phyloP scores from a whole-genome alignment of 1,140 invertebrate species.

The Listronotus bonariensis region DNA sequence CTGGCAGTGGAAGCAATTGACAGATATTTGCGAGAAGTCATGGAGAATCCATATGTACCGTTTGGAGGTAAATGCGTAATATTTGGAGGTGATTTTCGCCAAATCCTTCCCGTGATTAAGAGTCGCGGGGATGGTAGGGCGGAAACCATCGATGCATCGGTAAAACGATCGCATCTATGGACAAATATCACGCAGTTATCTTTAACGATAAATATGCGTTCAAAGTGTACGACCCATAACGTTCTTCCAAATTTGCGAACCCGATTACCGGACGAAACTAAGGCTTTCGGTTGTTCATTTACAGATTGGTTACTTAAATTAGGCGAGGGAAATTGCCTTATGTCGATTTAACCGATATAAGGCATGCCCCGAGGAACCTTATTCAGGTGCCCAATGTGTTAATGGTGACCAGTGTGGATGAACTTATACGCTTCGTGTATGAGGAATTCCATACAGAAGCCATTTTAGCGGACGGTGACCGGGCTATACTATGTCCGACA shows the following conservation, averaged over 20 bases:
- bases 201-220: background rate
- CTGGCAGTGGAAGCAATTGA: conserved; percentile 41
- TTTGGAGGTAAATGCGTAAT: conserved; percentile 49
- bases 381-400: background rate
- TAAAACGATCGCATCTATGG: conserved; percentile 2
- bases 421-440: background rate
- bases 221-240: background rate
- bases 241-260: background rate
- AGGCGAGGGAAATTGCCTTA: background rate
- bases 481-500: background rate
- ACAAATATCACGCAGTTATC: background rate
- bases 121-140: no score
- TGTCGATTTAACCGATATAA: background rate
- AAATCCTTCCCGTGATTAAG: conserved; percentile 42
- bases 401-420: background rate
- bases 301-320: background rate
- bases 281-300: background rate
- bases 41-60: conserved; percentile 20
- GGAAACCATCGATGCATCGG: no score
- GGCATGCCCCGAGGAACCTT: background rate
- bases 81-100: conserved; percentile 43
- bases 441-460: no score
- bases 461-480: background rate
- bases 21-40: conserved; percentile 37
- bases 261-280: background rate